A percentile compares a stretch with the other conserved stretches of the same genome.
phyloP scores from a whole-genome alignment of 1,140 invertebrate species.

The Prorops nasuta region DNA sequence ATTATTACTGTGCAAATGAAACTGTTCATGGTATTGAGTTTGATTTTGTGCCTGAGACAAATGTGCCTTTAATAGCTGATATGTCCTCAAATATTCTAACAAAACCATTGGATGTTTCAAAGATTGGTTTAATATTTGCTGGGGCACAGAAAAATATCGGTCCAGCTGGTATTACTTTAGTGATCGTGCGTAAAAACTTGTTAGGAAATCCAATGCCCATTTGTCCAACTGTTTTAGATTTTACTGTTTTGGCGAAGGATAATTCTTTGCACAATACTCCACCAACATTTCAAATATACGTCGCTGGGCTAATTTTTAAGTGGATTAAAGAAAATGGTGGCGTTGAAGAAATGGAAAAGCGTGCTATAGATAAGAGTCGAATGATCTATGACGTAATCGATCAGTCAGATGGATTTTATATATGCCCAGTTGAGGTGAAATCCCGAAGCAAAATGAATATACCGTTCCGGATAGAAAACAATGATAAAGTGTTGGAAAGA shows the following conservation, averaged over 20 bases:
- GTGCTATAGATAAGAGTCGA: constrained; percentile 71
- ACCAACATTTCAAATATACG: constrained; percentile 90
- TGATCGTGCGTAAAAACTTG: constrained; percentile 91
- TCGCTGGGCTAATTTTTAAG: constrained; percentile 84
- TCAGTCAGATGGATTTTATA: constrained; percentile 85
- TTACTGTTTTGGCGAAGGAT: constrained; percentile 77
- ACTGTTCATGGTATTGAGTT: constrained; percentile 97
- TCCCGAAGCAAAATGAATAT: constrained; percentile 86
- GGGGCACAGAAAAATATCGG: constrained; percentile 99
- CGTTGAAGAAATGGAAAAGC: constrained; percentile 75
- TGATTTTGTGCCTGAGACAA: constrained; percentile 78
- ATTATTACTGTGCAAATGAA: constrained; percentile 97
- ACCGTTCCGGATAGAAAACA: constrained; percentile 81
- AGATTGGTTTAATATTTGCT: constrained; percentile 87
- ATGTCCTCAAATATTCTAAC: constrained; percentile 98
- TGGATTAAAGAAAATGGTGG: constrained; percentile 90
- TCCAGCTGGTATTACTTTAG: constrained; percentile 87
- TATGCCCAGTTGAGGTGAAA: constrained; percentile 67
- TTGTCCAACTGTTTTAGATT: constrained; percentile 87
- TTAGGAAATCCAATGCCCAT: constrained; percentile 73
- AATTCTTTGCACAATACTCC: constrained; percentile 96
- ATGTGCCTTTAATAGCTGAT: constrained; percentile 88
- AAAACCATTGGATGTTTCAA: constrained; percentile 82
- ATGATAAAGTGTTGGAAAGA: constrained; percentile 80
- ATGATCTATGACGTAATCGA: constrained; percentile 84